Evolutionary conservation across 2,888 invertebrate genomes (phyloP), one percentile per base, ranked within the genome.

Genomic region (Archips xylosteana): DNA sequence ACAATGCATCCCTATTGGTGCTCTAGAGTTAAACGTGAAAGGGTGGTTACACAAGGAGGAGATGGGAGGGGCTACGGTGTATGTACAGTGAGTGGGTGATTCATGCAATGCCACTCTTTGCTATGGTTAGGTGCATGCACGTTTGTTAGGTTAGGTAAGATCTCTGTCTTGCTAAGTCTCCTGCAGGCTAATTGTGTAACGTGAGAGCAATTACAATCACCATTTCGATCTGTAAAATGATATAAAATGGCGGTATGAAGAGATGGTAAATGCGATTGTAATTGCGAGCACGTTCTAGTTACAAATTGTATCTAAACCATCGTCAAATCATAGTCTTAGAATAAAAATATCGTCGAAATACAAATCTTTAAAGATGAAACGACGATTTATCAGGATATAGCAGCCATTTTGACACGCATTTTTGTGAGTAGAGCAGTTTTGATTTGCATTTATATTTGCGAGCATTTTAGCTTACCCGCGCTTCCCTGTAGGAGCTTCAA

Each of bases 91-190:
- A 85, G 81, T 82, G 76, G 81, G 83, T 87, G 87, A 87, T 77
- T 70, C 94, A 93, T 93, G 94, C 94, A 91, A 85, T 85, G 83
- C 85, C 81, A 82, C 78, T 77, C 86, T 59, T 68, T 68, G 68
- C 45, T 87, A 89, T 80, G 76, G 80, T 88, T 88, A 88, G 80
- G 79, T 82, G 70, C 92, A 93, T 93, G 94, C 92, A 83, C 82
- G 80, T 79, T 75, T 77, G 75, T 76, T 82, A 81, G 84, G 83
- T 88, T 86, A 85, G 87, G 88, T 86, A 89, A 92, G 91, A 90
- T 92, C 92, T 90, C 83, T 79, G 65, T 36, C 69, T 73, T 73
- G 62, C 75, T 72, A 75, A 79, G 70, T 70, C 80, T 79, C 78
- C 77, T 47, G 69, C 1, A 36, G 36, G 3, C 34, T 60, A 13